phyloP scores from a whole-genome alignment of 2,113 vertebrate genomes.

The Mystacornis crossleyi region DNA sequence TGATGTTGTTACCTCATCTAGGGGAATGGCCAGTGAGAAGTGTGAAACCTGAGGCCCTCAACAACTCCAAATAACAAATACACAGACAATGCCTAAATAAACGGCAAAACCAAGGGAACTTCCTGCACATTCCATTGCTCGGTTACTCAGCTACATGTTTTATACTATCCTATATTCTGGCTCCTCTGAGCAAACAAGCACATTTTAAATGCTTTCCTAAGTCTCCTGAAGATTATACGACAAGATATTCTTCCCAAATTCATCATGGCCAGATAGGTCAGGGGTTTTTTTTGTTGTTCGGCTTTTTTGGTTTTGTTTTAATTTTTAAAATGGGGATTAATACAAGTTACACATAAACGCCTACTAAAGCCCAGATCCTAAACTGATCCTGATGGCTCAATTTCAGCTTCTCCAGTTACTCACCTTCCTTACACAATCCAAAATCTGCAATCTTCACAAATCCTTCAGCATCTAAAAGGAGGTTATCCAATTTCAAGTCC shows the following conservation, averaged over 20 bases:
- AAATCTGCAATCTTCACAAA: constrained; percentile 98
- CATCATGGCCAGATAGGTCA: background rate
- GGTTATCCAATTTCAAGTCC: constrained; percentile 95
- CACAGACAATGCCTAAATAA: background rate
- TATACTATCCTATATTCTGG: background rate
- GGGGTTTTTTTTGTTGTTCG: background rate
- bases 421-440: constrained; percentile 97
- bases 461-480: constrained; percentile 91
- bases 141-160: background rate
- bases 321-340: background rate
- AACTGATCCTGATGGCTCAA: background rate
- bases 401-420: background rate
- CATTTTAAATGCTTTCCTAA: background rate
- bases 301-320: background rate
- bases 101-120: background rate
- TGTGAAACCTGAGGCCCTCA: background rate
- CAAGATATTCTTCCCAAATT: background rate
- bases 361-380: background rate
- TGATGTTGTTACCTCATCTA: background rate
- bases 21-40: background rate
- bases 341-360: background rate
- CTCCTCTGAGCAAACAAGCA: background rate
- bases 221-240: background rate
- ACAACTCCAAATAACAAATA: background rate
- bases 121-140: background rate